Conservation (phyloP, 2,113 vertebrate genomes). For the Pongo pygmaeus region DNA sequence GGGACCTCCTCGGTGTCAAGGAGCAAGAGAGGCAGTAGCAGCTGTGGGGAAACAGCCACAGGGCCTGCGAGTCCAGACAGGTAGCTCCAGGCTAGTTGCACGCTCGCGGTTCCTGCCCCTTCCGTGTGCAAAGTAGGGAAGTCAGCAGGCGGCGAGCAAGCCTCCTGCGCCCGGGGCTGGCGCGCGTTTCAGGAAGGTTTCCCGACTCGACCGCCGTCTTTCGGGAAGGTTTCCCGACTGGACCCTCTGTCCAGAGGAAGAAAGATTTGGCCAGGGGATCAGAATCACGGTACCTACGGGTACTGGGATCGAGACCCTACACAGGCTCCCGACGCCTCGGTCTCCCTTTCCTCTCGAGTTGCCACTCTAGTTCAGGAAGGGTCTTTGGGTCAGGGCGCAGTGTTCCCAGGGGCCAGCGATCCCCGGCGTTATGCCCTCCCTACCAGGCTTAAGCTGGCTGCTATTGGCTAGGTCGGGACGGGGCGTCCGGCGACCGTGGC, state of each 20-base stretch:
- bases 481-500: neutral
- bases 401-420: neutral
- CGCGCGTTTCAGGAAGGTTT: neutral
- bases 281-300: no score
- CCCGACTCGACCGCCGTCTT: no score
- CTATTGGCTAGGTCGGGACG: neutral
- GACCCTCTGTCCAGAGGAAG: neutral
- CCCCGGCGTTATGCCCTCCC: neutral
- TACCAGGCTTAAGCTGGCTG: neutral
- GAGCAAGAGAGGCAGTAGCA: neutral
- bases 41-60: neutral
- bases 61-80: neutral
- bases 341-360: neutral
- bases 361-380: neutral
- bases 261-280: neutral
- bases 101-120: neutral
- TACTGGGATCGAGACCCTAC: neutral
- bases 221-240: neutral
- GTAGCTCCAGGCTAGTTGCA: neutral
- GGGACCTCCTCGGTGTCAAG: neutral
- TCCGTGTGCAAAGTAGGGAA: neutral
- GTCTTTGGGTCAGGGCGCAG: neutral
- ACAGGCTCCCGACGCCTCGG: neutral
- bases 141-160: neutral
- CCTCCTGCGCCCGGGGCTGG: rapidly evolving